A percentile compares a stretch with the other conserved stretches of the same genome.
Conservation (phyloP, 1,140 invertebrate genomes). For the Sycophila sp. region DNA sequence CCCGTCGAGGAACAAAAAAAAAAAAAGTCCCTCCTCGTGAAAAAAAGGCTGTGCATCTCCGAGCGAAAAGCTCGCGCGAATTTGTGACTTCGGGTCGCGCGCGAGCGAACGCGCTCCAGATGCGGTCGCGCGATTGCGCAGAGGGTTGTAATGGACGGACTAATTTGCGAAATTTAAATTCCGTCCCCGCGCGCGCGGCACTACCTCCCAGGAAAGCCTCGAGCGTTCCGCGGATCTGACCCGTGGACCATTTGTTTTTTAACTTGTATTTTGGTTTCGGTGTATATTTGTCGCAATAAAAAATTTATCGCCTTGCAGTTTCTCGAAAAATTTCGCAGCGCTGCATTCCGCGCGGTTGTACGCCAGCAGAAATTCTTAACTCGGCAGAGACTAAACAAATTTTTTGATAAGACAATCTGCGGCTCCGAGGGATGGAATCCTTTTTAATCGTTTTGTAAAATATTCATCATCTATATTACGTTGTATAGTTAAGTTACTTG, state of each 20-base stretch:
- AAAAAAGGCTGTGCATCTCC: too few relatives aligned
- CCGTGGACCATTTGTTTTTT: conserved; percentile 1
- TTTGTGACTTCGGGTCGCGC: background rate
- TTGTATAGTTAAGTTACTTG: too few relatives aligned
- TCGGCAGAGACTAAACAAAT: conserved; percentile 16
- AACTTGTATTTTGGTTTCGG: background rate
- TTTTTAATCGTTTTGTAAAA: too few relatives aligned
- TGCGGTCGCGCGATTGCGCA: conserved; percentile 39
- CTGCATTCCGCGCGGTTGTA: background rate
- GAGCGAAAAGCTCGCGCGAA: too few relatives aligned
- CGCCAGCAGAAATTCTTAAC: conserved; percentile 24
- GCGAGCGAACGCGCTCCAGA: too few relatives aligned
- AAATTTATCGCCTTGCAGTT: conserved; percentile 18
- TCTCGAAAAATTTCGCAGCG: conserved; percentile 26
- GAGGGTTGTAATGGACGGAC: conserved; percentile 64
- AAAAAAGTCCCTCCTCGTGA: background rate
- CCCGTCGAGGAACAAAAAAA: background rate
- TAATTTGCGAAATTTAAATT: conserved; percentile 68
- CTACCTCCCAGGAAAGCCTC: conserved; percentile 28
- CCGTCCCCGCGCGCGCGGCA: conserved; percentile 45
- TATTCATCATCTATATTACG: too few relatives aligned
- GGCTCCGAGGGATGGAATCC: too few relatives aligned
- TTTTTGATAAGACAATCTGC: conserved; percentile 19
- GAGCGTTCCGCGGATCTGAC: background rate
- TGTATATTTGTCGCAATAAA: conserved; percentile 5